phyloP scores from a whole-genome alignment of 2,797 vertebrate species.

The Nasua narica region DNA sequence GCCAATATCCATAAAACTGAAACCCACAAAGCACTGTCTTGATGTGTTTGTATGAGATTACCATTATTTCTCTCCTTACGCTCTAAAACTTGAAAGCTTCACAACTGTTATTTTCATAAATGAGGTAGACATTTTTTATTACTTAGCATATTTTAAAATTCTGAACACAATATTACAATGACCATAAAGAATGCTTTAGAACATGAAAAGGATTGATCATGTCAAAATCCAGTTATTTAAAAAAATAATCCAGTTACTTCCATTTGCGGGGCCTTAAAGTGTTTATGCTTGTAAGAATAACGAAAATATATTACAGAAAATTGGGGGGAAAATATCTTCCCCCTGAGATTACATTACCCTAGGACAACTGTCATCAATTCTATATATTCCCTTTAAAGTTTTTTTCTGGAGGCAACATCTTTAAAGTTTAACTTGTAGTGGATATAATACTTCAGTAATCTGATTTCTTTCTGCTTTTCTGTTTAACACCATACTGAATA shows the following conservation, averaged over 20 bases:
- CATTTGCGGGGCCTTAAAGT: not conserved
- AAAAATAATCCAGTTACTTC: not conserved
- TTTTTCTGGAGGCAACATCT: not conserved
- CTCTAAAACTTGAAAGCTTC: not conserved
- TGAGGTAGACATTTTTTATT: not conserved
- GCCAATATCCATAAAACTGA: not conserved
- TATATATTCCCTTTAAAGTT: not conserved
- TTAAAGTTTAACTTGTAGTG: not conserved
- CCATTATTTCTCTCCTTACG: not conserved
- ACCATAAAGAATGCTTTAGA: not conserved
- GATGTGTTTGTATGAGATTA: not conserved
- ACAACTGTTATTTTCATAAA: not conserved
- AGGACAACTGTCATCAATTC: not conserved
- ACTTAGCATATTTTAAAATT: not conserved
- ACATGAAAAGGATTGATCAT: not conserved
- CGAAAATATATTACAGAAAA: not conserved
- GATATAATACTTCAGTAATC: not conserved
- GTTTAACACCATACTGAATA: not conserved
- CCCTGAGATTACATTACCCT: not conserved
- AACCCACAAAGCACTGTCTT: not conserved
- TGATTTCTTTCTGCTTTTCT: constrained; percentile 13
- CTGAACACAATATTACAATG: not conserved
- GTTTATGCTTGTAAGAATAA: not conserved
- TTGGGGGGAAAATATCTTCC: not conserved
- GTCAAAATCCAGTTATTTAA: not conserved